Percentiles rank a stretch among this genome's conserved stretches.
Evolutionary conservation across 1,140 invertebrate genomes (phyloP).

Genomic region (Drosophila repletoides): DNA sequence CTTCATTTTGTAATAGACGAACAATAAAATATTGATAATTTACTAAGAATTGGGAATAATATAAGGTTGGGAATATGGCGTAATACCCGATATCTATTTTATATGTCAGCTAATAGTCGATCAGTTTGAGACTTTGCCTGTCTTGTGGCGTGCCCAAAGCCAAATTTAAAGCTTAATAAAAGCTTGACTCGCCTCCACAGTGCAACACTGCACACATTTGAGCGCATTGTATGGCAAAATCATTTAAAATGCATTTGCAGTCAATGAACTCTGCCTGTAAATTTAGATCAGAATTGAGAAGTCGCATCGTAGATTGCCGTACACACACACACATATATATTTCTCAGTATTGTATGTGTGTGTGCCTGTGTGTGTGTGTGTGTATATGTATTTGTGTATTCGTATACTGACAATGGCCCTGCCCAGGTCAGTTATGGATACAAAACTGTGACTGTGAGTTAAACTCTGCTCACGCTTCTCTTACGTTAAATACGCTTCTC

Average conservation of each 20-base stretch:
- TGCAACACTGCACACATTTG: constrained; percentile 13
- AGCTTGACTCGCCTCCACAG: not conserved
- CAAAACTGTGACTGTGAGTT: constrained; percentile 23
- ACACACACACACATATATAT: constrained; percentile 3
- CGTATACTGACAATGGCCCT: constrained; percentile 22
- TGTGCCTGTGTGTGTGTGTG: not conserved
- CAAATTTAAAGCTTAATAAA: not conserved
- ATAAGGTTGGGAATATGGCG: no score
- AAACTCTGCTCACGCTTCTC: constrained; percentile 3
- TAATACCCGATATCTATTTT: no score
- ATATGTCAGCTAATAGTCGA: not conserved
- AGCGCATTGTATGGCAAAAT: constrained; percentile 34
- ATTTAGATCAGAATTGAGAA: constrained; percentile 26
- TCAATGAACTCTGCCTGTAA: constrained; percentile 36
- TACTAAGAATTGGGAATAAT: no score
- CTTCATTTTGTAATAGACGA: no score
- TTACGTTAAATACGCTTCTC: not conserved
- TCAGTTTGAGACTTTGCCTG: not conserved
- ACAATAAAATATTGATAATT: no score
- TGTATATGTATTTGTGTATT: not conserved
- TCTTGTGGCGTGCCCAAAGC: constrained; percentile 5
- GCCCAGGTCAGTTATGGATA: constrained; percentile 20
- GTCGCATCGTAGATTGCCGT: constrained; percentile 3
- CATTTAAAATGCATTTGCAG: constrained; percentile 15
- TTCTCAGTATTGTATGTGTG: not conserved